Conservation (phyloP, 1,140 invertebrate genomes). For the Habropoda laboriosa region DNA sequence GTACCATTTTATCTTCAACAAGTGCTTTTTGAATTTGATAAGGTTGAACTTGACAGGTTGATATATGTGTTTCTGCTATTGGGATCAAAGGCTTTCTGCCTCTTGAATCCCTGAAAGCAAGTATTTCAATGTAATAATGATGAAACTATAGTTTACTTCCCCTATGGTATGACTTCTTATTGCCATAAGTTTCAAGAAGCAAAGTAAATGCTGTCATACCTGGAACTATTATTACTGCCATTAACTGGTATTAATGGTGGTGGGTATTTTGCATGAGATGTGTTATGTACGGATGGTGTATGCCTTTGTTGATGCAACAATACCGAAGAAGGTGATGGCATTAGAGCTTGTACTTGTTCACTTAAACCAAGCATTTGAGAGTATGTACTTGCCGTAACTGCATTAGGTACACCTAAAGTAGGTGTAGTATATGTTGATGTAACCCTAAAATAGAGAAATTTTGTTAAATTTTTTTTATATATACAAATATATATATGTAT, state of each 20-base stretch:
- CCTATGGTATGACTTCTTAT: background rate
- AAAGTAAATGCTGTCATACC: conserved; percentile 35
- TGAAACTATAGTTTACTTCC: background rate
- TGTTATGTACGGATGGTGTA: conserved; percentile 77
- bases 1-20: conserved; percentile 90
- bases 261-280: conserved; percentile 81
- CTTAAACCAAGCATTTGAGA: conserved; percentile 79
- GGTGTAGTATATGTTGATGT: conserved; percentile 80
- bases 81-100: conserved; percentile 84
- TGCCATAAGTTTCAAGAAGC: background rate
- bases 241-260: conserved; percentile 83
- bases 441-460: conserved; percentile 77
- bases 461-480: background rate
- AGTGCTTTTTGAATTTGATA: conserved; percentile 89
- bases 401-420: conserved; percentile 77
- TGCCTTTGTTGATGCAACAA: conserved; percentile 79
- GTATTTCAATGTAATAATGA: conserved; percentile 10
- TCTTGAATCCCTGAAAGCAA: conserved; percentile 72
- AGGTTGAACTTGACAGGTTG: conserved; percentile 85
- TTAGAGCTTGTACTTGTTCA: conserved; percentile 79
- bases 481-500: background rate
- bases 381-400: conserved; percentile 77
- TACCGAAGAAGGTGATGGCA: conserved; percentile 76
- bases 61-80: conserved; percentile 84
- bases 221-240: conserved; percentile 68